These are phyloP conservation scores for Zaprionus lineosus DNA, from an alignment of 2,888 invertebrate species.

Conservation along the genomic window DNA sequence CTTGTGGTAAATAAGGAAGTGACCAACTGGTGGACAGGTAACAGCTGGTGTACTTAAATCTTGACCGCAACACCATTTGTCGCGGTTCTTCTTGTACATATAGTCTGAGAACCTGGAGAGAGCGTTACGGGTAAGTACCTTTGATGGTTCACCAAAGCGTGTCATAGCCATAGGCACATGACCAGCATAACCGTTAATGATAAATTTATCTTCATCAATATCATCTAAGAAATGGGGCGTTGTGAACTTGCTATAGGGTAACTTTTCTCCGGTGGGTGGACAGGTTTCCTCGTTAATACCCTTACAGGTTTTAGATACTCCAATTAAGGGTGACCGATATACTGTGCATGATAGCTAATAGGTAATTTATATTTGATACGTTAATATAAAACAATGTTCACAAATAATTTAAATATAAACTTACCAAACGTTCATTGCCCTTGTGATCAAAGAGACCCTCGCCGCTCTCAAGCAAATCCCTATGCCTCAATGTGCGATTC, in stretches of 20 bases:
- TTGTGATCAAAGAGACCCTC: slow-evolving; percentile 72
- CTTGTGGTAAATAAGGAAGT: slow-evolving; percentile 87
- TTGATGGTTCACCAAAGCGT: slow-evolving; percentile 81
- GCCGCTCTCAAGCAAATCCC: slow-evolving; percentile 72
- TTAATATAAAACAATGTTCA: neutral
- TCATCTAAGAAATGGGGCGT: slow-evolving; percentile 81
- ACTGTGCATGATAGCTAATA: slow-evolving; percentile 87
- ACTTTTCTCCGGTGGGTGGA: slow-evolving; percentile 83
- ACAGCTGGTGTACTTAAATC: slow-evolving; percentile 71
- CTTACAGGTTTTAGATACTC: slow-evolving; percentile 87
- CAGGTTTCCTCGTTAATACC: slow-evolving; percentile 86
- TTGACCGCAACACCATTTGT: slow-evolving; percentile 86
- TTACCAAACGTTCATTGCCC: slow-evolving; percentile 76
- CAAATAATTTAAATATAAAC: neutral
- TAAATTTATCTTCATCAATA: slow-evolving; percentile 78
- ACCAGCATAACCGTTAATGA: slow-evolving; percentile 79
- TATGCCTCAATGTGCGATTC: slow-evolving; percentile 69
- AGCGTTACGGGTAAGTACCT: slow-evolving; percentile 87
- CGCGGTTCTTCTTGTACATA: slow-evolving; percentile 88
- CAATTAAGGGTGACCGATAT: slow-evolving; percentile 87
- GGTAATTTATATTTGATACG: neutral
- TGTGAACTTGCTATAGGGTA: slow-evolving; percentile 78
- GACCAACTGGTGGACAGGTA: slow-evolving; percentile 63
- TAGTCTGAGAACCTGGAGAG: slow-evolving; percentile 90
- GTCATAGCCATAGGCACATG: slow-evolving; percentile 80